Base-by-base conservation (phyloP, 2,888 invertebrate species). In the Cheilosia vulpina region DNA sequence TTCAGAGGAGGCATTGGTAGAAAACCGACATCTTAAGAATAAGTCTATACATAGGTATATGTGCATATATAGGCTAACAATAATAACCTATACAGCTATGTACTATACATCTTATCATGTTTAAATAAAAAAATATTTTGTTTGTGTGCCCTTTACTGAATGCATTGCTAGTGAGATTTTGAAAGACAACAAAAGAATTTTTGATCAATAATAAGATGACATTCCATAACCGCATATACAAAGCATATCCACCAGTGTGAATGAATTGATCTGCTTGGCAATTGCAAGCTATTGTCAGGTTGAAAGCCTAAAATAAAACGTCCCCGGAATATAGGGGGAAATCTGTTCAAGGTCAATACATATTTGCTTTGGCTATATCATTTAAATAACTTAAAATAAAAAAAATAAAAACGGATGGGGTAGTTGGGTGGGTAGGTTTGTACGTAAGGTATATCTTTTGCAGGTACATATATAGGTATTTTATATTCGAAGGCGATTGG, bases 151-250 rank as follows among this genome's bases (percentile, higher is more conserved):
- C 43, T 62, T 45, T 45, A 62, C 34, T 34, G 21, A 43, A 47
- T 47, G 17, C 17, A 68, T 68, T 53, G 50, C 21, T 17, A 38
- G 50, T 19, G 15, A 50, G 17, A 15, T 17, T 21, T 11, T 53
- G 27, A 52, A 43, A 52, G 13, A 53, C 27, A 62, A 72, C 34
- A 55, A 63, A 63, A 63, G 43, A 21, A 6, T 62, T 55, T 55
- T 38, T 13, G 19, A 45, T 55, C 53, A 55, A 68, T 68, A 55
- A 43, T 55, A 27, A 43, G 66, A 43, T 55, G n/a, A 27, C 15
- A 55, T 27, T 13, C 13, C 6, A 41, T 27, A 11, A 19, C 15
- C 38, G 9, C 43, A 55, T 43, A 68, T 6, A 65, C 21, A 2
- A 4, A 13, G 2, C 13, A 45, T 45, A 65, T 1, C 5, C 45